These are phyloP conservation scores for Cydia pomonella DNA, from an alignment of 1,140 invertebrate species.

Conservation along the genomic window DNA sequence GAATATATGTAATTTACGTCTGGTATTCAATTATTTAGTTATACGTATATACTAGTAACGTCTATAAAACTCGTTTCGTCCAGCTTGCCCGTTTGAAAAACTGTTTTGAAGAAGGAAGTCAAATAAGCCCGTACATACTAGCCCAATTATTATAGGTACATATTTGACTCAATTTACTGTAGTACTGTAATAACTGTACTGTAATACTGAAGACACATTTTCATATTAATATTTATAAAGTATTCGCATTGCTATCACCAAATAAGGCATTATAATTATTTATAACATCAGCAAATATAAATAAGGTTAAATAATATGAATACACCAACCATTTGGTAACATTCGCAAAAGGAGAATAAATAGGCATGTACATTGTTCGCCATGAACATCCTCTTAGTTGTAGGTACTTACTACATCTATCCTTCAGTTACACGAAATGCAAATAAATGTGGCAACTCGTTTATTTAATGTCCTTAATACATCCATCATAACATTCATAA, in stretches of 20 bases:
- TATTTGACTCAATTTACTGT: too few relatives aligned
- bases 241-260: slow-evolving; percentile 1
- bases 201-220: background rate
- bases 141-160: too few relatives aligned
- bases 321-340: background rate
- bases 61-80: too few relatives aligned
- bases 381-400: background rate
- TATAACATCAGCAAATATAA: background rate
- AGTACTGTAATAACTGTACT: too few relatives aligned
- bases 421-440: background rate
- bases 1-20: too few relatives aligned
- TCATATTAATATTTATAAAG: background rate
- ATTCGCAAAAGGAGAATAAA: background rate
- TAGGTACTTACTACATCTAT: background rate
- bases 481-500: background rate
- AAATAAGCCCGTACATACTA: too few relatives aligned
- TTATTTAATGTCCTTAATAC: background rate
- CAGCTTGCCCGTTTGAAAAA: too few relatives aligned
- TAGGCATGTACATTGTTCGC: background rate
- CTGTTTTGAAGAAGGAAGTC: too few relatives aligned
- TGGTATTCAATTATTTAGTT: too few relatives aligned
- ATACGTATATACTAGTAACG: too few relatives aligned
- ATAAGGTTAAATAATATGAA: background rate
- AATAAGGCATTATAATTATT: background rate
- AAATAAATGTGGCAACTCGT: background rate